phyloP scores from a whole-genome alignment of 2,113 vertebrate species.

The Trichechus manatus region DNA sequence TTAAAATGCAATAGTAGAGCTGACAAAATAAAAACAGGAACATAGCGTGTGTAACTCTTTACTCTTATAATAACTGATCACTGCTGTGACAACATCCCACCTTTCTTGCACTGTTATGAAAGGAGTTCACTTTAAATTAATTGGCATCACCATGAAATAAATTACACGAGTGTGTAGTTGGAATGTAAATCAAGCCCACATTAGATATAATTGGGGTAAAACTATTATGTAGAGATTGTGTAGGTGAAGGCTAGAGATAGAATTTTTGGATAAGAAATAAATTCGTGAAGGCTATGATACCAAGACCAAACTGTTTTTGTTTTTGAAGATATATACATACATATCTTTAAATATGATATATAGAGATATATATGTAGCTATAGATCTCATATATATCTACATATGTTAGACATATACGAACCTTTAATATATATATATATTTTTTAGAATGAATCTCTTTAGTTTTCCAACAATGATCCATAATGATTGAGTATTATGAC shows the following conservation, averaged over 20 bases:
- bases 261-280: not conserved
- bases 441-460: not conserved
- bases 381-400: no score
- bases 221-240: not conserved
- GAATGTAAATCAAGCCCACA: not conserved
- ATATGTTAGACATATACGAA: no score
- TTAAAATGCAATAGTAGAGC: constrained; percentile 43
- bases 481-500: not conserved
- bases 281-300: not conserved
- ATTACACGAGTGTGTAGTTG: not conserved
- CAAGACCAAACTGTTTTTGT: not conserved
- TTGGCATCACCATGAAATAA: constrained; percentile 30
- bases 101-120: constrained; percentile 8
- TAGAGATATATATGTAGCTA: no score
- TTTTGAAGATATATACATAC: not conserved
- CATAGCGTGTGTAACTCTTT: not conserved
- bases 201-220: not conserved
- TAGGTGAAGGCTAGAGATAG: not conserved
- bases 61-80: constrained; percentile 12
- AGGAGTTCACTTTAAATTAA: constrained; percentile 61
- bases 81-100: constrained; percentile 29
- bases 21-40: constrained; percentile 3
- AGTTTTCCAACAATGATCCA: not conserved
- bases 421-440: no score
- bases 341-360: no score